phyloP scores from a whole-genome alignment of 1,140 invertebrate species.

The Eupristina koningsbergeri region DNA sequence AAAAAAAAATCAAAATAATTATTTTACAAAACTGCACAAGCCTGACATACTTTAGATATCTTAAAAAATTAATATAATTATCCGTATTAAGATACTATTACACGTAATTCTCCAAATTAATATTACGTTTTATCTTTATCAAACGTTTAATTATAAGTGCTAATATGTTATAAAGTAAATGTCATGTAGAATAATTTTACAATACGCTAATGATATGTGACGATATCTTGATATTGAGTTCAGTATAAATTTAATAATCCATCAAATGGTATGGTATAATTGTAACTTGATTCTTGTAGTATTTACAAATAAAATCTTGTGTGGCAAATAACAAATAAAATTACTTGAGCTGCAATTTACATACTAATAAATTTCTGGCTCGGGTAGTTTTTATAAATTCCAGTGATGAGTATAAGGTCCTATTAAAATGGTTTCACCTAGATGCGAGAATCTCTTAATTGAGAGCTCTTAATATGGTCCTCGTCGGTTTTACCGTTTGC shows the following conservation, averaged over 20 bases:
- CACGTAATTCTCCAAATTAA: not conserved
- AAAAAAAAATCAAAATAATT: not conserved
- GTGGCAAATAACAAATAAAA: not conserved
- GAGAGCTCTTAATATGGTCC: not conserved
- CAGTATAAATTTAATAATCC: not conserved
- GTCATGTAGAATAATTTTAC: not conserved
- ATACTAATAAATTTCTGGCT: not conserved
- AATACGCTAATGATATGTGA: conserved; percentile 22
- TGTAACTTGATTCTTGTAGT: not conserved
- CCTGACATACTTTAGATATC: not conserved
- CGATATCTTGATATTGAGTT: conserved; percentile 13
- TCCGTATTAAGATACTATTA: conserved; percentile 9
- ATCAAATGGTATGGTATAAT: not conserved
- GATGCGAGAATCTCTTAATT: not conserved
- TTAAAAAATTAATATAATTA: conserved; percentile 3
- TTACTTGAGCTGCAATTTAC: not conserved
- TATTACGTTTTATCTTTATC: not conserved
- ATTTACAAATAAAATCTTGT: not conserved
- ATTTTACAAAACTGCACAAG: not conserved
- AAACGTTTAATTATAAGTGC: not conserved
- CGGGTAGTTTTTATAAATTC: not conserved
- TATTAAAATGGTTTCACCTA: not conserved
- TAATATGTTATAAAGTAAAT: conserved; percentile 8
- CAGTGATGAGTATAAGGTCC: not conserved
- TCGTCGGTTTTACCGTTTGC: not conserved